Percentiles rank a stretch among this genome's conserved stretches.
Conservation (phyloP, 2,888 invertebrate genomes). For the Poecilus cupreus region DNA sequence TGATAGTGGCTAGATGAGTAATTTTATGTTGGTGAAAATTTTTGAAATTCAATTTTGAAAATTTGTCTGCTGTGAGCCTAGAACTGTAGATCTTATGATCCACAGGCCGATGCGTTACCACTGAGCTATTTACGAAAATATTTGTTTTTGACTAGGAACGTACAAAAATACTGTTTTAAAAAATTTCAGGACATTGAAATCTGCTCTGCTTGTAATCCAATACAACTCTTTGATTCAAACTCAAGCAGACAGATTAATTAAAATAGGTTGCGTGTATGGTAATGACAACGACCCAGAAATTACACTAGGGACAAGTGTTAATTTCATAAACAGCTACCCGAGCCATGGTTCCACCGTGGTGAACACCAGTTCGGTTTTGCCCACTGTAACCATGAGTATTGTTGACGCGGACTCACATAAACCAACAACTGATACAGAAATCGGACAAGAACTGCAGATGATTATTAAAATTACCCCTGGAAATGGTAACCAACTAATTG, state of each 20-base stretch:
- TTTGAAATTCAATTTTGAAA: too few species aligned
- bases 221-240: constrained; percentile 90
- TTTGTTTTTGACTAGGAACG: too few species aligned
- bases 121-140: too few species aligned
- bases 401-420: constrained; percentile 76
- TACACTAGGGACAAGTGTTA: constrained; percentile 76
- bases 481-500: constrained; percentile 71
- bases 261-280: constrained; percentile 85
- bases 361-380: constrained; percentile 73
- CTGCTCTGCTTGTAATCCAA: constrained; percentile 86
- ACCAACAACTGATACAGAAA: constrained; percentile 79
- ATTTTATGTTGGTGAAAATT: too few species aligned
- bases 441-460: constrained; percentile 81
- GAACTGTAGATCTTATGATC: too few species aligned
- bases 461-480: constrained; percentile 77
- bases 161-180: too few species aligned
- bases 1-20: too few species aligned
- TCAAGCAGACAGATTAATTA: constrained; percentile 87
- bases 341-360: constrained; percentile 74
- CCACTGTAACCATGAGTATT: constrained; percentile 76
- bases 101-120: too few species aligned
- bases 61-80: too few species aligned
- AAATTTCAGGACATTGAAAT: constrained; percentile 80
- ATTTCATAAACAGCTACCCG: constrained; percentile 73
- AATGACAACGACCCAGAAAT: constrained; percentile 72